These are phyloP conservation scores for Helogale parvula DNA, from an alignment of 2,113 vertebrate genomes.

Conservation along the genomic window DNA sequence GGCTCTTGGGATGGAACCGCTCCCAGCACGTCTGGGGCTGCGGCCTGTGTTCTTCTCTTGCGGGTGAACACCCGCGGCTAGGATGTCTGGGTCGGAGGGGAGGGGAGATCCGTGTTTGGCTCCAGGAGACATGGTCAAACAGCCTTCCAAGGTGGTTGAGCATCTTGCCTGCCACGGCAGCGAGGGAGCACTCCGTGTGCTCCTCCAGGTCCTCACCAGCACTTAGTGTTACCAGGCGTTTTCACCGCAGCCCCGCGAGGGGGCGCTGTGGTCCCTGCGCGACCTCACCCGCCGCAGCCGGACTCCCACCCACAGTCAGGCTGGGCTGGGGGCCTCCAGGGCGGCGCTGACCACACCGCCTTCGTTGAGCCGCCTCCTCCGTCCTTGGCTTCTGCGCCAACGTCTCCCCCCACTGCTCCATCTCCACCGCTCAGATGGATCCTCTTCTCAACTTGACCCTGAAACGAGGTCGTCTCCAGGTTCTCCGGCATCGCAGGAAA, in stretches of 20 bases:
- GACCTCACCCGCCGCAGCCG: fast-evolving
- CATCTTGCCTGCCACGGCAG: neutral
- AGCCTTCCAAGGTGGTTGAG: neutral
- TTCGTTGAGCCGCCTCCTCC: neutral
- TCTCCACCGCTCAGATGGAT: neutral
- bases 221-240: neutral
- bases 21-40: fast-evolving
- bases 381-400: neutral
- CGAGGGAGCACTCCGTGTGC: fast-evolving
- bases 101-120: neutral
- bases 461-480: neutral
- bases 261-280: fast-evolving
- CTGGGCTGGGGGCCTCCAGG: neutral
- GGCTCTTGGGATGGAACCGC: too few species aligned
- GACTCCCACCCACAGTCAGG: fast-evolving
- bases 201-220: neutral
- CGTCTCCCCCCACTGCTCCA: neutral
- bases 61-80: neutral
- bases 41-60: neutral
- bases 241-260: neutral
- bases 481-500: neutral
- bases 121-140: neutral
- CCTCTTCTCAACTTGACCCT: neutral
- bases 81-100: neutral
- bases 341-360: too few species aligned